Percentiles rank a stretch among this genome's conserved stretches.
phyloP scores from a whole-genome alignment of 2,113 vertebrate genomes.

The Origma solitaria region DNA sequence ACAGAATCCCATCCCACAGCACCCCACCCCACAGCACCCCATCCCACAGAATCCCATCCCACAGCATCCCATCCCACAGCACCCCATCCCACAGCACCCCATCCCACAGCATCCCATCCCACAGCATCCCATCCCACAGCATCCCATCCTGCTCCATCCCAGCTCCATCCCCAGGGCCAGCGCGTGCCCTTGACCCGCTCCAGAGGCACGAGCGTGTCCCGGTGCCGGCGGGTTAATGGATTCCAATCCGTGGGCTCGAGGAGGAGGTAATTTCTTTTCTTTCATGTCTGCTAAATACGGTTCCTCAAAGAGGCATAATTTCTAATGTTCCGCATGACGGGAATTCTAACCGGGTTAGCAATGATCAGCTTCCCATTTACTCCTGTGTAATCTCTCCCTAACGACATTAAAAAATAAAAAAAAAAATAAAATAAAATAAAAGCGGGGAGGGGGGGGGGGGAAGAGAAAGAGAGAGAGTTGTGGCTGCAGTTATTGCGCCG shows the following conservation, averaged over 20 bases:
- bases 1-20: neutral
- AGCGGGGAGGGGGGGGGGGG: rapidly evolving
- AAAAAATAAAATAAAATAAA: neutral
- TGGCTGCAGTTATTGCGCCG: neutral
- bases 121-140: neutral
- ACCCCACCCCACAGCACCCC: no score
- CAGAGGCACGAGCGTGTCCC: neutral
- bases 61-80: neutral
- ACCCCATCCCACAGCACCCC: neutral
- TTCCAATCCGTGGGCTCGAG: constrained; percentile 43
- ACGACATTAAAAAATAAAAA: constrained; percentile 55
- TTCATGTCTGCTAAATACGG: constrained; percentile 76
- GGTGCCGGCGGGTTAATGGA: constrained; percentile 66
- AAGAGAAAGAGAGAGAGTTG: neutral
- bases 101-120: neutral
- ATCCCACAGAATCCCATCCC: neutral
- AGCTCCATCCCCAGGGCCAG: neutral
- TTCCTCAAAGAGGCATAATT: constrained; percentile 76
- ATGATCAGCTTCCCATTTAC: constrained; percentile 64
- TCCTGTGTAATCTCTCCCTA: constrained; percentile 65
- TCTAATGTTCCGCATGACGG: constrained; percentile 72
- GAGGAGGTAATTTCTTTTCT: constrained; percentile 70
- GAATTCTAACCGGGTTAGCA: constrained; percentile 74
- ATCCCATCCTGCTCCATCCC: neutral
- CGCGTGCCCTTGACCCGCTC: constrained; percentile 9